Conservation (phyloP, 1,140 invertebrate species). For the Drosophila parabipectinata region DNA sequence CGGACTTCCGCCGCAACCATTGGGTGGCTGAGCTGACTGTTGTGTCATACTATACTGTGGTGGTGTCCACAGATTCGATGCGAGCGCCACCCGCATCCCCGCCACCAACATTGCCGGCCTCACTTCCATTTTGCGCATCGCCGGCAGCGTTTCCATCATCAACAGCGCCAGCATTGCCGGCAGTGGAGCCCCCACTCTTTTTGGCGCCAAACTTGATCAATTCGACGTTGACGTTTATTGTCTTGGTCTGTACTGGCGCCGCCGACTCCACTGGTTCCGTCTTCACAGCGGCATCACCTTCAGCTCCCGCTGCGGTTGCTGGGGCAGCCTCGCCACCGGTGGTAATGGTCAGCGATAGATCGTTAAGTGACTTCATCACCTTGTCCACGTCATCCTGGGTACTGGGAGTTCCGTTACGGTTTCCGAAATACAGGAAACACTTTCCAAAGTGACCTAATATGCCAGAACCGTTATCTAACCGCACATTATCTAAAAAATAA, state of each 20-base stretch:
- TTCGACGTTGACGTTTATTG: conserved; percentile 74
- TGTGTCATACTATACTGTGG: conserved; percentile 83
- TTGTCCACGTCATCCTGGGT: conserved; percentile 85
- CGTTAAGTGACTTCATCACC: conserved; percentile 86
- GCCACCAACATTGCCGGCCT: conserved; percentile 32
- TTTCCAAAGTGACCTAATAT: conserved; percentile 85
- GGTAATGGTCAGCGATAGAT: conserved; percentile 83
- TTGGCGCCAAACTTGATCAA: conserved; percentile 71
- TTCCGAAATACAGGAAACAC: conserved; percentile 87
- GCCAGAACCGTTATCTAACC: not conserved
- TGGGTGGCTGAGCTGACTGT: conserved; percentile 65
- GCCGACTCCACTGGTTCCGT: conserved; percentile 46
- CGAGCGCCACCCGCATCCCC: conserved; percentile 62
- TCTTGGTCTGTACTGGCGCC: conserved; percentile 72
- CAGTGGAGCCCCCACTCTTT: conserved; percentile 44
- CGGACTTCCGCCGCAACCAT: conserved; percentile 74
- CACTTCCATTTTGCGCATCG: conserved; percentile 51
- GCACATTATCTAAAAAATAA: not conserved
- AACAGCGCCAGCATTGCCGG: conserved; percentile 42
- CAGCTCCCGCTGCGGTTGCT: conserved; percentile 42
- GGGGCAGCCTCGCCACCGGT: conserved; percentile 53
- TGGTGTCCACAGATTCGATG: conserved; percentile 82
- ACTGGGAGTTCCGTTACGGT: conserved; percentile 84
- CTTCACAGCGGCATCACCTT: conserved; percentile 46
- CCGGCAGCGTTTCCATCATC: conserved; percentile 48